A percentile compares a stretch with the other conserved stretches of the same genome.
Conservation (phyloP, 2,888 invertebrate species). For the Nomada goodeniana region DNA sequence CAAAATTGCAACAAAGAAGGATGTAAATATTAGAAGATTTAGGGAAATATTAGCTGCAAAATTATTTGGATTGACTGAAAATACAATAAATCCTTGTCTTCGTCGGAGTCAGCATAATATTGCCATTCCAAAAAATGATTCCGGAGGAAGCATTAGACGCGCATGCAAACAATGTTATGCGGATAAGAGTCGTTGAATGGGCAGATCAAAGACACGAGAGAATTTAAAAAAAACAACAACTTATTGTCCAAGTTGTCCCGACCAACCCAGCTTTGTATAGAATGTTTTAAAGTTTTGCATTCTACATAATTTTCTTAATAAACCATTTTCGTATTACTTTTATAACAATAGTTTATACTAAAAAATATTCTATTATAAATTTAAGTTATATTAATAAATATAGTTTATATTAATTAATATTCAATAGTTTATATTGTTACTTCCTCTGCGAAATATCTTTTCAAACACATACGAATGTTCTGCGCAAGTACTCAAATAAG, state of each 20-base stretch:
- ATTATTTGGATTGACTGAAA: conserved; percentile 38
- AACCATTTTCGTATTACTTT: conserved; percentile 14
- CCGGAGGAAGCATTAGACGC: conserved; percentile 34
- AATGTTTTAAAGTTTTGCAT: conserved; percentile 2
- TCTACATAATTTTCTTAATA: neutral
- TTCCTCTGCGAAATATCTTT: neutral
- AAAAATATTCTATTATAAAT: too few relatives aligned
- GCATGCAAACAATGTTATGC: conserved; percentile 21
- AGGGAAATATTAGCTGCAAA: conserved; percentile 42
- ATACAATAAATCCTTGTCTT: conserved; percentile 31
- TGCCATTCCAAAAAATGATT: conserved; percentile 41
- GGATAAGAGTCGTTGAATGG: conserved; percentile 3
- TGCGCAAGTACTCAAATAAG: neutral
- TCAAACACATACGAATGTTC: neutral
- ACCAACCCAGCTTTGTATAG: neutral
- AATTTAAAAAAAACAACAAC: conserved; percentile 12
- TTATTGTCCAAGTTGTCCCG: neutral
- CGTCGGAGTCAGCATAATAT: conserved; percentile 35
- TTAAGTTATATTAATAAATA: too few relatives aligned
- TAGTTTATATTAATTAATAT: too few relatives aligned
- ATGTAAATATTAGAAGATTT: conserved; percentile 47
- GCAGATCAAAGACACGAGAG: conserved; percentile 3
- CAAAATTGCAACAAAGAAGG: conserved; percentile 45
- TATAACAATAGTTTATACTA: neutral
- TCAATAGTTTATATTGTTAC: conserved; percentile 2